Base-by-base conservation (phyloP, 2,888 invertebrate genomes). In the Stictocephala bisonia region DNA sequence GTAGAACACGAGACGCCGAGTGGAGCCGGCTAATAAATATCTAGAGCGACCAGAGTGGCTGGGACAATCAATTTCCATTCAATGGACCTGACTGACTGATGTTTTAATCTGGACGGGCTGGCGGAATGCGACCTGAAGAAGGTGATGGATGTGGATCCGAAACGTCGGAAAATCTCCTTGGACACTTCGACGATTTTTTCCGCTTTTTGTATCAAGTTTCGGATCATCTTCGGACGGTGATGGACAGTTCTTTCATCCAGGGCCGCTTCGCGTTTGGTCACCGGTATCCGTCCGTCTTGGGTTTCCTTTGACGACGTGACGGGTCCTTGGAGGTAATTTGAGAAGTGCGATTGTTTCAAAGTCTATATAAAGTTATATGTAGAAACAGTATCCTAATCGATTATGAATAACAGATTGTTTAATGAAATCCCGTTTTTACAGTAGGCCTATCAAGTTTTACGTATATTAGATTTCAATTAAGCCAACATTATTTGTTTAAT, bases 41-140 rank as follows among this genome's bases (percentile, higher is more conserved):
- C 4, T 44, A 15, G 44, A 15, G n/a, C n/a, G n/a, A n/a, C n/a
- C n/a, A n/a, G n/a, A n/a, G n/a, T n/a, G n/a, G n/a, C n/a, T n/a
- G n/a, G n/a, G n/a, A n/a, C n/a, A n/a, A 40, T 60, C 60, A 26
- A 64, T 64, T 64, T 44, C 64, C 64, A 64, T 64, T 64, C 26
- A 64, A 64, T 64, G 64, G 27, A 40, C 13, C 64, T 40, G 64
- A 64, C 26, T 64, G 64, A 64, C 64, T 64, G 64, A 64, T 64
- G 64, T 64, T 41, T 64, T 64, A 64, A 64, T 64, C 64, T 27
- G 64, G 44, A 15, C 35, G 35, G 11, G 35, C 6, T 9, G 6
- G 35, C 11, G 35, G 35, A 11, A 31, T n/a, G n/a, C 35, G 11
- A 64, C 44, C 64, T 64, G 64, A 44, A n/a, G 64, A 64, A 3